Base-by-base conservation (phyloP, 2,888 invertebrate genomes). In the Frankliniella intonsa region DNA sequence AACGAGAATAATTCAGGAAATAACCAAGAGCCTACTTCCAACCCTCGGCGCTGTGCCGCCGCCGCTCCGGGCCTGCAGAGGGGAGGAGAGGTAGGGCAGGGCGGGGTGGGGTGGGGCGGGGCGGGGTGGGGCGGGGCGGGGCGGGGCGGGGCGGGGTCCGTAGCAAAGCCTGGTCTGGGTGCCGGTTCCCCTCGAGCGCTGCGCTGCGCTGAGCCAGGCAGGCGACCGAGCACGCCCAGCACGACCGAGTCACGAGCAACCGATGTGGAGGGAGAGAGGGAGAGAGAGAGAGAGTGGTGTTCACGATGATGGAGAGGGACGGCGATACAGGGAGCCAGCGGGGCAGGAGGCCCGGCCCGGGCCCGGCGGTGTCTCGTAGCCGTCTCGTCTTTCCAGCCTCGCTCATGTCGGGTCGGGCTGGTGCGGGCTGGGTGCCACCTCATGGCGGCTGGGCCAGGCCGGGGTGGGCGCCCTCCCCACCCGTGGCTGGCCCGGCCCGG, bases 1-100 rank as follows among this genome's bases (percentile, higher is more conserved):
- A 25, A 76, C 69, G 69, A 76, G 69, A 76, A 76, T 22, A 22
- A 76, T 76, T 25, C 69, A 76, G 69, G 69, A 76, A 76, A 76
- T 76, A 76, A 55, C 22, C 25, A 25, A 76, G 69, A 14, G 55
- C 5, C 55, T 55, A 14, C 55, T 55, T 55, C 55, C 55, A 55
- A 55, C 55, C 55, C 55, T 55, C 38, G 38, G 38, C 38, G 38
- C 62, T 7, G 14, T 1, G n/a, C 62, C 14, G 17, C 62, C 69
- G 12, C 0, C 25, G 22, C 69, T 76, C 69, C 69, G 69, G 69
- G 69, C 22, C 22, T n/a, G 8, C 22, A 9, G 69, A 25, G 69
- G 69, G 25, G 69, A 22, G 69, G 25, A 9, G 69, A 12, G 12
- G 55, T 17, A 7, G 55, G 69, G 69, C 3, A 9, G 69, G 69